These are phyloP conservation scores for Alauda arvensis DNA, from an alignment of 2,797 vertebrate species.

Conservation along the genomic window DNA sequence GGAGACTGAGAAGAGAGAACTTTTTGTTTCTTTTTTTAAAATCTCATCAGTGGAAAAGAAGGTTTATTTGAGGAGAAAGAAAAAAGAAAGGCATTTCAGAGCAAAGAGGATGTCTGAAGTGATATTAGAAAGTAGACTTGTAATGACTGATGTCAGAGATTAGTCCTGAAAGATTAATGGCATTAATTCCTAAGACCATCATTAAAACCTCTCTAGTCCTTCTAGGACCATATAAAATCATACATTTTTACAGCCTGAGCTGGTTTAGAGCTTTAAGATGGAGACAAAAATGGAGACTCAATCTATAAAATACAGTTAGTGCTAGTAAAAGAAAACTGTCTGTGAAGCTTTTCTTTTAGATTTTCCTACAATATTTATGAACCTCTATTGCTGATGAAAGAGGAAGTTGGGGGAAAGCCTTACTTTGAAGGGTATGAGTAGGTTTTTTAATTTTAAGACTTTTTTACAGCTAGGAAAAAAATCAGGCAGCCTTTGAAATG, in stretches of 20 bases:
- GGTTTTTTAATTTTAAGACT: background rate
- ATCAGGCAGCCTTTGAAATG: background rate
- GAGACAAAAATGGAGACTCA: background rate
- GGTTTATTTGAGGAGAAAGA: background rate
- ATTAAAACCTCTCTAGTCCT: background rate
- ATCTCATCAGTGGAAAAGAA: background rate
- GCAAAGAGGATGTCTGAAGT: background rate
- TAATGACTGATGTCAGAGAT: background rate
- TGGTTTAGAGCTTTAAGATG: background rate
- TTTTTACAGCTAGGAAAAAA: background rate
- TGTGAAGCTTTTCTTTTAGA: background rate
- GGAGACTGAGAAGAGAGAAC: background rate
- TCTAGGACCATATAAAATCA: background rate
- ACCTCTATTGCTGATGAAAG: background rate
- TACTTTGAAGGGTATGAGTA: background rate
- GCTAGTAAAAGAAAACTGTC: background rate
- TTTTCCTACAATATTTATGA: constrained; percentile 11
- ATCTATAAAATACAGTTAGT: constrained; percentile 8
- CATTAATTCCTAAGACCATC: background rate
- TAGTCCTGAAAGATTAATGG: constrained; percentile 4
- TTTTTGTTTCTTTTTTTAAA: background rate
- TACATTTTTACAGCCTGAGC: background rate
- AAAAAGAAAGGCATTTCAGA: background rate
- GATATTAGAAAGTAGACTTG: background rate
- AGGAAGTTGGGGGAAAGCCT: background rate